Conservation (phyloP, 1,140 invertebrate genomes). For the Temnothorax nylanderi region DNA sequence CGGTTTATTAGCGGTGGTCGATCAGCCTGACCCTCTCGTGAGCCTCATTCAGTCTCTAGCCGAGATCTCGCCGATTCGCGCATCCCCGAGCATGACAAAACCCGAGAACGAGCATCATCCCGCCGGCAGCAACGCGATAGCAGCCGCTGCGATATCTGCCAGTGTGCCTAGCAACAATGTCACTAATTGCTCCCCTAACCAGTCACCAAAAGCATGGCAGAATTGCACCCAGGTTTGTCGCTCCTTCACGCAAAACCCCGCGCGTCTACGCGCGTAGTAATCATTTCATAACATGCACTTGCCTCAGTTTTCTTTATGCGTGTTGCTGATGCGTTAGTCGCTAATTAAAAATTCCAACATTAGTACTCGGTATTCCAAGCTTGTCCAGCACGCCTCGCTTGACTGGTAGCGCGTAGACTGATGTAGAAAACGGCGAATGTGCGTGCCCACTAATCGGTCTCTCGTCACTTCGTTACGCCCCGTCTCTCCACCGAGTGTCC, state of each 20-base stretch:
- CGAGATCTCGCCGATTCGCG: conserved; percentile 80
- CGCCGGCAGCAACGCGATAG: conserved; percentile 63
- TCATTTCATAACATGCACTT: conserved; percentile 74
- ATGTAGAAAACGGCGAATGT: conserved; percentile 20
- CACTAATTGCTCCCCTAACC: conserved; percentile 83
- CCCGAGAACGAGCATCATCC: conserved; percentile 72
- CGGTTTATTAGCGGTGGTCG: conserved; percentile 84
- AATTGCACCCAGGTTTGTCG: conserved; percentile 83
- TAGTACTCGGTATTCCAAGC: conserved; percentile 8
- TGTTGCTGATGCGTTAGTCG: neutral
- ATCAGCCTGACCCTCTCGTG: conserved; percentile 82
- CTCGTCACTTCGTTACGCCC: neutral
- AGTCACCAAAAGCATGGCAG: conserved; percentile 85
- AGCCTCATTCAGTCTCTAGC: conserved; percentile 84
- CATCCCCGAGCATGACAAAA: conserved; percentile 74
- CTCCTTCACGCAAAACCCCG: conserved; percentile 60
- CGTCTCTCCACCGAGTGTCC: neutral
- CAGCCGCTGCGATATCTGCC: conserved; percentile 68
- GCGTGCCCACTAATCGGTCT: conserved; percentile 25
- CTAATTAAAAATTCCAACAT: conserved; percentile 19
- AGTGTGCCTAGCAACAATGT: conserved; percentile 75
- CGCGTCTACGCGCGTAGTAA: neutral
- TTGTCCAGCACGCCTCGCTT: conserved; percentile 58
- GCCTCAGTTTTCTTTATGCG: conserved; percentile 69
- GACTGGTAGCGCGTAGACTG: conserved; percentile 12